These are phyloP conservation scores for Oreotrochilus melanogaster DNA, from an alignment of 2,113 vertebrate genomes.

Conservation along the genomic window DNA sequence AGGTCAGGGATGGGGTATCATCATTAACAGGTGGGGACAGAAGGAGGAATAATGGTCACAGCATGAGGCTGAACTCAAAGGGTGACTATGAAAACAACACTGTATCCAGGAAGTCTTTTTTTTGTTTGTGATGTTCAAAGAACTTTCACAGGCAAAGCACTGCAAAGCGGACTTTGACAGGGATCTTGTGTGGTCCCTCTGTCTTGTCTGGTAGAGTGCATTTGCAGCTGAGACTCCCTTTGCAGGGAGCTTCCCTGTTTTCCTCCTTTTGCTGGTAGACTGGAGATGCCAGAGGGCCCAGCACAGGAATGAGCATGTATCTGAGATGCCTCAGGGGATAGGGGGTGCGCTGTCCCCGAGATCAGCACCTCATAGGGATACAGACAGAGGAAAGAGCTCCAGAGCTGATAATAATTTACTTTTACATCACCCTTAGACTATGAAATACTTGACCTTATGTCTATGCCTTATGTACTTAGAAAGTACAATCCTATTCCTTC, in stretches of 20 bases:
- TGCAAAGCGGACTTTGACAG: background rate
- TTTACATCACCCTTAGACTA: background rate
- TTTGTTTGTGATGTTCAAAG: background rate
- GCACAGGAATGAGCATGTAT: background rate
- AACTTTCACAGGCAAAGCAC: background rate
- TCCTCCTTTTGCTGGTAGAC: background rate
- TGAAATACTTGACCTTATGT: background rate
- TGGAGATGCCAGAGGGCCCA: background rate
- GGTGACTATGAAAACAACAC: background rate
- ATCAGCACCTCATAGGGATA: background rate
- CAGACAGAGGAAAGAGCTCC: background rate
- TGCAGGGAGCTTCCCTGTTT: background rate
- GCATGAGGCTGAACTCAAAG: background rate
- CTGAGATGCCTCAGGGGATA: background rate
- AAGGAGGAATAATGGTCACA: background rate
- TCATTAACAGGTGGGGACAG: background rate
- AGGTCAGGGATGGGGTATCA: background rate
- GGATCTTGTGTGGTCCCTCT: fast-evolving
- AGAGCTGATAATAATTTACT: background rate
- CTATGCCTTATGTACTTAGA: background rate
- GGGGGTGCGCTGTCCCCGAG: fast-evolving
- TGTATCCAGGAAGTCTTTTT: background rate
- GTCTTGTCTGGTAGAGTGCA: background rate
- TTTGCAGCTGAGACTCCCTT: background rate
- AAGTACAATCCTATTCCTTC: background rate